phyloP scores from a whole-genome alignment of 2,113 vertebrate species.

The Gallinago media region DNA sequence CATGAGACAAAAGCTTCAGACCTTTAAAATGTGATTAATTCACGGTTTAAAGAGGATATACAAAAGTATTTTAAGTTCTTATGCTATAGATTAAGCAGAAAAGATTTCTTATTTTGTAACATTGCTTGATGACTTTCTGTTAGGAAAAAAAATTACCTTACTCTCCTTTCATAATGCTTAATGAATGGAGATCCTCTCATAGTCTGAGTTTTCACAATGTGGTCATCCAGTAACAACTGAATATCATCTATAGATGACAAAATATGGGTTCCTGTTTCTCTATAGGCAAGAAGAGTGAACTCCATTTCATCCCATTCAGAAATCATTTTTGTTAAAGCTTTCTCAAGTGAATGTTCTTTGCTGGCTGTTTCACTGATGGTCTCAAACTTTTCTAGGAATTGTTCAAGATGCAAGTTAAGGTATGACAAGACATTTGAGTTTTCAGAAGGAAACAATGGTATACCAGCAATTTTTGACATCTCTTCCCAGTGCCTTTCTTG shows the following conservation, averaged over 20 bases:
- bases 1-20: background rate
- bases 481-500: no score
- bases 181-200: constrained; percentile 89
- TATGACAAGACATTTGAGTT: constrained; percentile 78
- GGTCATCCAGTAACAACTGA: constrained; percentile 90
- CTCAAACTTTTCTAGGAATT: constrained; percentile 79
- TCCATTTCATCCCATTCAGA: constrained; percentile 83
- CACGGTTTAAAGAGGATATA: background rate
- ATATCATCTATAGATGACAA: constrained; percentile 87
- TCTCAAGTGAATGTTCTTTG: constrained; percentile 87
- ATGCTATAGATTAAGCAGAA: background rate
- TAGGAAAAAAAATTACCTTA: constrained; percentile 74
- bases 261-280: constrained; percentile 86
- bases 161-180: constrained; percentile 85
- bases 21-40: background rate
- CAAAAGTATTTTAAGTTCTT: background rate
- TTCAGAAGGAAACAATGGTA: constrained; percentile 75
- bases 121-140: background rate
- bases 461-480: constrained; percentile 80
- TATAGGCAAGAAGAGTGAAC: constrained; percentile 81
- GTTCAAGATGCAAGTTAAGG: constrained; percentile 82
- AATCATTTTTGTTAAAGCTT: constrained; percentile 87
- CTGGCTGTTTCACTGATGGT: constrained; percentile 84
- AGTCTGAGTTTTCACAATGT: constrained; percentile 89
- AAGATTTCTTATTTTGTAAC: background rate